Base-by-base conservation (phyloP, 1,140 invertebrate species). In the Philotrypesis tridentata region DNA sequence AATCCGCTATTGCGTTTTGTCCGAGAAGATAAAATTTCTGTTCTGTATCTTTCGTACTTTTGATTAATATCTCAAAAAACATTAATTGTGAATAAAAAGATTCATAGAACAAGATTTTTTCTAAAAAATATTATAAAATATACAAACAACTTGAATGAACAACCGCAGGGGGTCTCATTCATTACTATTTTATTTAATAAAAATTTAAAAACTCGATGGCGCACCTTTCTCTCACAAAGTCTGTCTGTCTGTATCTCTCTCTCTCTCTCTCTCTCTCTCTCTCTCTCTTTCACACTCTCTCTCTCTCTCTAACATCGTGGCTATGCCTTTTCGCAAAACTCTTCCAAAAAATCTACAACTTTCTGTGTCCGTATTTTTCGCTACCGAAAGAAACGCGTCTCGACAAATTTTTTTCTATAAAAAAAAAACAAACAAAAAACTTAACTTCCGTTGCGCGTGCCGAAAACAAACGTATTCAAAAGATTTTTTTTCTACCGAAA, bases 381-480 rank as follows among this genome's bases (percentile, higher is more conserved):
- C 55, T 74, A 83, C 63, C 55, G 77, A 86, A 85, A 86, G 78
- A 78, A 75, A 83, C 83, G 79, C 85, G 77, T 82, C 83, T 74
- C 70, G 76, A 83, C 70, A 75, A 79, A 71, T 60, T 33, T 75
- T 82, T 78, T 72, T 61, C 65, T 74, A 65, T 29, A 77, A 21
- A 17, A 77, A 72, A 71, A 25, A 79, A 79, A 77, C 31, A 77
- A 67, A n/a, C n/a, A n/a, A n/a, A n/a, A n/a, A 76, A 80, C 48
- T 75, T 70, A 83, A 80, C 72, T 67, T 29, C 55, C 65, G 27
- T 63, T 31, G 70, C 31, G 65, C 67, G 48, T 76, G 25, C 73
- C 31, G 75, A 74, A 79, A 74, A 74, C 17, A 87, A 87, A 85
- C 86, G 87, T 88, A 87, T 88, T 87, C 88, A 87, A 88, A 85